These are phyloP conservation scores for Drosophila melanica DNA, from an alignment of 1,140 invertebrate species.

Conservation along the genomic window DNA sequence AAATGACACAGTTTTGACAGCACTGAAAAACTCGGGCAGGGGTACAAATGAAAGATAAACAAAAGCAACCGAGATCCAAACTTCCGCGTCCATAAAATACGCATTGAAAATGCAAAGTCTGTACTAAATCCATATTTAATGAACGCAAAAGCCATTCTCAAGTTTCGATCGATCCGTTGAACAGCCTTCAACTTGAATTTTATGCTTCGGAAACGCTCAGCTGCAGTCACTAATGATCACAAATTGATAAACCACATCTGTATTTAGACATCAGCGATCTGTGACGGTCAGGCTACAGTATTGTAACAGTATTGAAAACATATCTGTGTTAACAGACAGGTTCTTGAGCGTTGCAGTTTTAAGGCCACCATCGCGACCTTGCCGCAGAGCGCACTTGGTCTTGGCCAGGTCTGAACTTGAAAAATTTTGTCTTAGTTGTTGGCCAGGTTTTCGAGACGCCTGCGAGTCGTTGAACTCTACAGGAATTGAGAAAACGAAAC, in stretches of 20 bases:
- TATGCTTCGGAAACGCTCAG: slow-evolving; percentile 11
- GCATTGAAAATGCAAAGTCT: slow-evolving; percentile 70
- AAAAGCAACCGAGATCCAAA: slow-evolving; percentile 1
- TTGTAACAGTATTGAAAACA: slow-evolving; percentile 6
- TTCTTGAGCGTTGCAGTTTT: slow-evolving; percentile 36
- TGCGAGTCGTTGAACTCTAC: slow-evolving; percentile 69
- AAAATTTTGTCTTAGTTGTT: not conserved
- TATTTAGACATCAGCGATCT: slow-evolving; percentile 3
- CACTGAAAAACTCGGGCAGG: slow-evolving; percentile 32
- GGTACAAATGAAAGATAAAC: slow-evolving; percentile 7
- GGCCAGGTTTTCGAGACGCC: no score
- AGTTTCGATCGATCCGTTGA: slow-evolving; percentile 43
- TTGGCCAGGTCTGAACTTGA: slow-evolving; percentile 33
- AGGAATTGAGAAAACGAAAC: slow-evolving; percentile 22
- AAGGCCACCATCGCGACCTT: slow-evolving; percentile 31
- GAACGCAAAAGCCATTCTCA: slow-evolving; percentile 21
- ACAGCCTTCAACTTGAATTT: slow-evolving; percentile 74
- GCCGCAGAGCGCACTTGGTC: slow-evolving; percentile 35
- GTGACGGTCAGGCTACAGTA: slow-evolving; percentile 31
- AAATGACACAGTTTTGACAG: slow-evolving; percentile 56
- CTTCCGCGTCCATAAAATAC: slow-evolving; percentile 62
- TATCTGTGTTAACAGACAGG: slow-evolving; percentile 18
- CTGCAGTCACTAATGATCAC: slow-evolving; percentile 43
- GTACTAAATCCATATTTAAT: slow-evolving; percentile 74
- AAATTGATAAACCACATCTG: not conserved